These are phyloP conservation scores for Sinelater perroti DNA, from an alignment of 2,888 invertebrate species.

Conservation along the genomic window DNA sequence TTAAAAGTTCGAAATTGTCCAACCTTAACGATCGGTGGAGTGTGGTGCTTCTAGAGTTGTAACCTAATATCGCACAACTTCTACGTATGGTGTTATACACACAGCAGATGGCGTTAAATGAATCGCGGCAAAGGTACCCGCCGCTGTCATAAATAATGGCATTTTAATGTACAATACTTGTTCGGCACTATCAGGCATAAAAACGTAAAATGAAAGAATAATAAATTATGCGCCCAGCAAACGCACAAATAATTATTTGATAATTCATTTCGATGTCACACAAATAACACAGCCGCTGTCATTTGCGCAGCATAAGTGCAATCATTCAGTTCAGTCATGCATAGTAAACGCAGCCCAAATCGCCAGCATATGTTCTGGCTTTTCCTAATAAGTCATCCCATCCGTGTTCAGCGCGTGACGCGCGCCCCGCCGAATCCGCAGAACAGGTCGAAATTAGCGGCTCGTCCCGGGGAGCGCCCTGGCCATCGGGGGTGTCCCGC, in stretches of 20 bases:
- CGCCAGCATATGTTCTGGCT: conserved; percentile 36
- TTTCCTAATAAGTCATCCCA: conserved; percentile 30
- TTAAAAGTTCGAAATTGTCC: too few relatives aligned
- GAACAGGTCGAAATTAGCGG: neutral
- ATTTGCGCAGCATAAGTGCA: conserved; percentile 38
- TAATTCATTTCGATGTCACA: conserved; percentile 41
- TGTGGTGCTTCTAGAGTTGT: too few relatives aligned
- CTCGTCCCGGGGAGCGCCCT: too few relatives aligned
- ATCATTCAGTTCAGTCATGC: conserved; percentile 42
- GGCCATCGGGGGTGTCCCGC: too few relatives aligned
- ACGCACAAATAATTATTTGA: conserved; percentile 38
- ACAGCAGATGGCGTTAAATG: conserved; percentile 7
- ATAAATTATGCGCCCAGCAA: conserved; percentile 37
- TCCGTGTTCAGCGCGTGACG: neutral
- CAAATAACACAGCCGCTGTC: conserved; percentile 41
- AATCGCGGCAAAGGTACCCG: conserved; percentile 9
- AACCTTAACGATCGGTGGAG: too few relatives aligned
- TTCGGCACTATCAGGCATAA: conserved; percentile 33
- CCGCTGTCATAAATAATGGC: conserved; percentile 30
- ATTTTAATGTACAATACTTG: conserved; percentile 34
- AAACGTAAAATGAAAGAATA: conserved; percentile 32
- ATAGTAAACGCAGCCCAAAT: conserved; percentile 37
- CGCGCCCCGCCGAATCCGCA: neutral
- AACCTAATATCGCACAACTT: too few relatives aligned
- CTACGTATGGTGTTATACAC: too few relatives aligned